phyloP scores from a whole-genome alignment of 2,797 vertebrate species.

The Craterocephalus amniculus region DNA sequence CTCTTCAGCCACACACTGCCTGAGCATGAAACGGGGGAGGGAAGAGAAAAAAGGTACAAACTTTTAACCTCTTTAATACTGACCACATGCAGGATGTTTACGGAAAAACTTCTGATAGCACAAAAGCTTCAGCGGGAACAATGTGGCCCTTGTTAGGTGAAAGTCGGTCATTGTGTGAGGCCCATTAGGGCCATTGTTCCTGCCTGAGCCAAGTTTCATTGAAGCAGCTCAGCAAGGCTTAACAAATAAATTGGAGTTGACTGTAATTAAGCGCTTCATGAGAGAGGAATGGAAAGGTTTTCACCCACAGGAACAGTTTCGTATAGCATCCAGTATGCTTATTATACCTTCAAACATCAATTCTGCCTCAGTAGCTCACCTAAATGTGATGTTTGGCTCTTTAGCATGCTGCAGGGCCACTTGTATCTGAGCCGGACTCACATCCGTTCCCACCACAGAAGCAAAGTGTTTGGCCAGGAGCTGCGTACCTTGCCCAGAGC shows the following conservation, averaged over 20 bases:
- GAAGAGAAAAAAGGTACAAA: neutral
- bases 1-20: constrained; percentile 82
- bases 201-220: constrained; percentile 9
- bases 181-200: constrained; percentile 16
- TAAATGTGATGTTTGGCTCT: constrained; percentile 75
- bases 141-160: constrained; percentile 25
- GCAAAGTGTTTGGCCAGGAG: constrained; percentile 80
- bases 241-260: neutral
- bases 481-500: constrained; percentile 81
- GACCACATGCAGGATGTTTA: neutral
- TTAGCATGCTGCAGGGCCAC: constrained; percentile 65
- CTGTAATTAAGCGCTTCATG: neutral
- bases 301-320: neutral
- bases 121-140: neutral
- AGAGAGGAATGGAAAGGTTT: no score
- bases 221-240: neutral
- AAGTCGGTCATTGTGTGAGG: constrained; percentile 26
- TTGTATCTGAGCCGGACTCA: constrained; percentile 87
- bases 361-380: constrained; percentile 53
- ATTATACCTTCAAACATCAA: no score
- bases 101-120: neutral
- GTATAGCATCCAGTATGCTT: no score
- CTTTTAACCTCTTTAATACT: constrained; percentile 1
- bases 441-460: constrained; percentile 85
- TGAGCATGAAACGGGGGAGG: constrained; percentile 43